Conservation (phyloP, 2,888 invertebrate genomes). For the Drosophila melanocephala region DNA sequence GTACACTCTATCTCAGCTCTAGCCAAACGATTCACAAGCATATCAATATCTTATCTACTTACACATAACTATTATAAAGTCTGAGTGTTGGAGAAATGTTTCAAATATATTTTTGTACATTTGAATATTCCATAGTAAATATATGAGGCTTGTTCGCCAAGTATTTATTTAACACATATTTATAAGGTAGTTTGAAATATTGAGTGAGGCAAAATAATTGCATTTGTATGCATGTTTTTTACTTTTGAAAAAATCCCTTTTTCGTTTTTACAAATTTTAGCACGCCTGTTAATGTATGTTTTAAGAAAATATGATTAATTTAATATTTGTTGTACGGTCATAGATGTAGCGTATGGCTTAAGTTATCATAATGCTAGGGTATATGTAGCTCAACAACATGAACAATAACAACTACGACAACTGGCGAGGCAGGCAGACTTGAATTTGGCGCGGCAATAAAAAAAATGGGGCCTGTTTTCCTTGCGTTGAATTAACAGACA, state of each 20-base stretch:
- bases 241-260: not conserved
- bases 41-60: not conserved
- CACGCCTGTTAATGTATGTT: not conserved
- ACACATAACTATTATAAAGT: not conserved
- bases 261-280: not conserved
- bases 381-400: constrained; percentile 18
- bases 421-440: constrained; percentile 65
- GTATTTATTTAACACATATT: not conserved
- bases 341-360: not conserved
- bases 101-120: not conserved
- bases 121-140: not conserved
- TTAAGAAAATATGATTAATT: not conserved
- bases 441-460: constrained; percentile 80
- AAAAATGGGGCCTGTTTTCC: constrained; percentile 62
- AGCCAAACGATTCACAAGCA: not conserved
- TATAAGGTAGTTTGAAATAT: not conserved
- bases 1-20: constrained; percentile 15
- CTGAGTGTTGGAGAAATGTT: not conserved
- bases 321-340: not conserved
- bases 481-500: constrained; percentile 71
- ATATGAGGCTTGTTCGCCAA: too few species aligned
- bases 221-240: not conserved
- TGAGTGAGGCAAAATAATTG: not conserved
- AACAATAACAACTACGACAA: constrained; percentile 41
- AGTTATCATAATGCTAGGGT: constrained; percentile 32